Evolutionary conservation across 2,888 invertebrate genomes (phyloP), one percentile per base, ranked within the genome.

Genomic region (Aleiodes leptofemur): DNA sequence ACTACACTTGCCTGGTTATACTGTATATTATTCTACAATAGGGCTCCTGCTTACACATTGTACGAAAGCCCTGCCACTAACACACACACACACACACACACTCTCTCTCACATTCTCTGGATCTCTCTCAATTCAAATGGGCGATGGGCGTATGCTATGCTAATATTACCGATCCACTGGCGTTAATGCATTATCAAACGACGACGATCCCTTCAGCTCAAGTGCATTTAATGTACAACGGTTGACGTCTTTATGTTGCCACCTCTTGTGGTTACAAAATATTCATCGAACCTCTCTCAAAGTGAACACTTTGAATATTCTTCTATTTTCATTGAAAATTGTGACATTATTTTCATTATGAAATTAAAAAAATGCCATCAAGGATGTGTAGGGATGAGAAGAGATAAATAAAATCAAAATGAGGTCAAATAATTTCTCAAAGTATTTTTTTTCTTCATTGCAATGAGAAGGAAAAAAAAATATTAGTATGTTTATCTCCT

Each of bases 121-220:
- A 23, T 81, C 84, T 83, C 86, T 86, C 85, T 85, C 88, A 86
- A 89, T 89, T 89, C 88, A 88, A 88, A 89, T 85, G 23, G 23
- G 88, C 86, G 88, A 87, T 88, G 88, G 88, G 88, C 88, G 89
- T 89, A 88, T 84, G 88, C 87, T 89, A 88, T 88, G 89, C 87
- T 88, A 88, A 89, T 89, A 87, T 87, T 83, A 75, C 84, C 82
- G 86, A 86, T 86, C 86, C 86, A 84, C 83, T 83, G 85, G 87
- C 86, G 89, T 87, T 88, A 88, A 89, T 89, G 88, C 86, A 86
- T 88, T 89, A 88, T 88, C 88, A 87, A 87, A 87, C 86, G 83
- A 64, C 64, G 16, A 56, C 56, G 56, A 16, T 43, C 43, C 43
- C 43, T 55, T 55, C 55, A 55, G 16, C 55, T n/a, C 43, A 16